Percentiles rank a stretch among this genome's conserved stretches.
Conservation (phyloP, 2,888 invertebrate species). For the Hirtodrosophila trivittata region DNA sequence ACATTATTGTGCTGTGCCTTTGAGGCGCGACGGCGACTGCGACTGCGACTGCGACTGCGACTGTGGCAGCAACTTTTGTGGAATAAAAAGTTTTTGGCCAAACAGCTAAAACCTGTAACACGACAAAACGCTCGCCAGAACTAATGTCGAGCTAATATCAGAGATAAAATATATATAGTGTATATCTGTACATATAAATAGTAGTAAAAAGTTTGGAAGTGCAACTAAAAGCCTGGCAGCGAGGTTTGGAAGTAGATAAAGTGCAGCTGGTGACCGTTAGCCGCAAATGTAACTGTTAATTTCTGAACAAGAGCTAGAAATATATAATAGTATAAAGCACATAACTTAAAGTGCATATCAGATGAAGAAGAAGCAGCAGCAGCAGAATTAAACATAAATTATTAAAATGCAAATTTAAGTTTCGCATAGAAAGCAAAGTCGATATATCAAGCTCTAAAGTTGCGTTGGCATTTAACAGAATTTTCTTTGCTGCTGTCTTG, state of each 20-base stretch:
- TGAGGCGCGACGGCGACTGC: too few species aligned
- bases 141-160: constrained; percentile 46
- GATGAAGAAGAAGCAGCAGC: not conserved
- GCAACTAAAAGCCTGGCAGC: constrained; percentile 24
- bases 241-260: constrained; percentile 24
- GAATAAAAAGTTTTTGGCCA: constrained; percentile 47
- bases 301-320: not conserved
- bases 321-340: not conserved
- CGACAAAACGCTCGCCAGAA: constrained; percentile 18
- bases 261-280: constrained; percentile 34
- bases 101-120: constrained; percentile 13
- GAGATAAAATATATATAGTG: not conserved
- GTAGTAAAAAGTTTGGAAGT: constrained; percentile 25
- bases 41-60: not conserved
- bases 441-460: constrained; percentile 33
- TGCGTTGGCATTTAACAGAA: constrained; percentile 23
- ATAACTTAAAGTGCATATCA: constrained; percentile 8
- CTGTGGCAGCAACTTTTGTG: constrained; percentile 28
- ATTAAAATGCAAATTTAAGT: constrained; percentile 64
- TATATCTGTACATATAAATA: not conserved
- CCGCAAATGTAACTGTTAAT: constrained; percentile 29
- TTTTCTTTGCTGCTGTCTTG: constrained; percentile 6
- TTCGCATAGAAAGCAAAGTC: constrained; percentile 26
- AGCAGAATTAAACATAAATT: constrained; percentile 45
- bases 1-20: constrained; percentile 32